Evolutionary conservation across 2,797 vertebrate genomes (phyloP).

Genomic region (Craterocephalus amniculus): DNA sequence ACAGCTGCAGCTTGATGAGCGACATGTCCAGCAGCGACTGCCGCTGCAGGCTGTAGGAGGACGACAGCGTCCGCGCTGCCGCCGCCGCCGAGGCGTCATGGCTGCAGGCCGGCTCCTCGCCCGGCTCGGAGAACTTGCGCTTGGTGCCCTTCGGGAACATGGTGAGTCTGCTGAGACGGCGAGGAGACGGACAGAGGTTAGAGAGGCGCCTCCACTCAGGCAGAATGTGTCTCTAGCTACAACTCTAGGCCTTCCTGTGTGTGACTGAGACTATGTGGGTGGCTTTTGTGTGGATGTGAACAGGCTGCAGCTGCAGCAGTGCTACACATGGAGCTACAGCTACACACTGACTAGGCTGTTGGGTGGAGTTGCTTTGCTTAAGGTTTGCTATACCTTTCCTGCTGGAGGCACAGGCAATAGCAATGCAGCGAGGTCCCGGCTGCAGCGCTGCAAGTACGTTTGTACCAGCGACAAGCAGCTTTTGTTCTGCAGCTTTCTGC

Average conservation of each 20-base stretch:
- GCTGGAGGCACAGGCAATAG: constrained; percentile 85
- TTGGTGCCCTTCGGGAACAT: constrained; percentile 98
- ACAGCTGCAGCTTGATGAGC: constrained; percentile 97
- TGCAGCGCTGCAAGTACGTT: constrained; percentile 84
- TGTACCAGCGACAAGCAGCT: constrained; percentile 84
- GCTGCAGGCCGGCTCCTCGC: constrained; percentile 82
- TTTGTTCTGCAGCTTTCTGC: constrained; percentile 85
- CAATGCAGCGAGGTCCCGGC: constrained; percentile 81
- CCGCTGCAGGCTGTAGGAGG: constrained; percentile 91
- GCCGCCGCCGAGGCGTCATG: constrained; percentile 65
- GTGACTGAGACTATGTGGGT: constrained; percentile 66
- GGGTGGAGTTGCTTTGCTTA: constrained; percentile 74
- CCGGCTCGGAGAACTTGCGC: constrained; percentile 90
- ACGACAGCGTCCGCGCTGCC: constrained; percentile 74
- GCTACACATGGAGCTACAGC: no score
- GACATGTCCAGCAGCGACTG: constrained; percentile 98
- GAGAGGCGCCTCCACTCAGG: no score
- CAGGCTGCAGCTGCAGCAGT: no score
- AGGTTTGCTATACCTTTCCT: constrained; percentile 85
- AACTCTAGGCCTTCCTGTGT: no score
- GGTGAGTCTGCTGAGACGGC: constrained; percentile 67
- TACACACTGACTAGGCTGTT: no score
- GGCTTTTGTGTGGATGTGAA: constrained; percentile 52
- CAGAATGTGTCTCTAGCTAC: no score
- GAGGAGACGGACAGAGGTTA: constrained; percentile 56